phyloP scores from a whole-genome alignment of 1,140 invertebrate genomes.

The Mamestra configurata region DNA sequence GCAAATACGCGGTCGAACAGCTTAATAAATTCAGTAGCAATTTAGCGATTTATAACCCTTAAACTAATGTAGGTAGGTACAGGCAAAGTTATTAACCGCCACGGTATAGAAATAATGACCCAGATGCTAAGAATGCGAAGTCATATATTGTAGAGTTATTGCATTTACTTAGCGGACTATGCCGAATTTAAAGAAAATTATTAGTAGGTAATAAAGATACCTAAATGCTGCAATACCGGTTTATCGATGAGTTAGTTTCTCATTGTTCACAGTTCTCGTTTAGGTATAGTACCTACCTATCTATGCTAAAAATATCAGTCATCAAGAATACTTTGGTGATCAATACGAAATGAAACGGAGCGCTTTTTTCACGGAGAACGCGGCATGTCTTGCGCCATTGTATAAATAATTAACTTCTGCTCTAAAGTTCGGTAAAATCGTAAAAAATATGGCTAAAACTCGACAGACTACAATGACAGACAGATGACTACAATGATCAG shows the following conservation, averaged over 20 bases:
- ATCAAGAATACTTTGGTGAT: not conserved
- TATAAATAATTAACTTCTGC: slow-evolving; percentile 11
- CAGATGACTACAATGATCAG: not conserved
- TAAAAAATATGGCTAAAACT: not conserved
- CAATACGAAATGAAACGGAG: not conserved
- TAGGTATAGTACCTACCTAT: not conserved
- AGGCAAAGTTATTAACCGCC: slow-evolving; percentile 27
- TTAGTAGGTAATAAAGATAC: not conserved
- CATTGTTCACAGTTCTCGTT: not conserved
- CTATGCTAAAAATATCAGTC: not conserved
- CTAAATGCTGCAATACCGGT: not conserved
- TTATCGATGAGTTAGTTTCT: not conserved
- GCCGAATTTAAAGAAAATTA: slow-evolving; percentile 1
- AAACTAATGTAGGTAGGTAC: slow-evolving; percentile 19
- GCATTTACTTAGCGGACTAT: slow-evolving; percentile 2
- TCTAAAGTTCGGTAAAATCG: not conserved
- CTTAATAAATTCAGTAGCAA: slow-evolving; percentile 41
- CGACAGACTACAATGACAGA: too few species aligned
- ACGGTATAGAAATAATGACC: slow-evolving; percentile 23
- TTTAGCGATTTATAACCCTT: slow-evolving; percentile 37
- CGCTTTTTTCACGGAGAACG: not conserved
- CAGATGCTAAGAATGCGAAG: slow-evolving; percentile 26
- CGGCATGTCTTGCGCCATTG: not conserved
- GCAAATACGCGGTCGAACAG: not conserved
- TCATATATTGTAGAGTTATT: slow-evolving; percentile 21